Percentiles rank a stretch among this genome's conserved stretches.
phyloP scores from a whole-genome alignment of 2,888 invertebrate species.

The Agrochola macilenta region DNA sequence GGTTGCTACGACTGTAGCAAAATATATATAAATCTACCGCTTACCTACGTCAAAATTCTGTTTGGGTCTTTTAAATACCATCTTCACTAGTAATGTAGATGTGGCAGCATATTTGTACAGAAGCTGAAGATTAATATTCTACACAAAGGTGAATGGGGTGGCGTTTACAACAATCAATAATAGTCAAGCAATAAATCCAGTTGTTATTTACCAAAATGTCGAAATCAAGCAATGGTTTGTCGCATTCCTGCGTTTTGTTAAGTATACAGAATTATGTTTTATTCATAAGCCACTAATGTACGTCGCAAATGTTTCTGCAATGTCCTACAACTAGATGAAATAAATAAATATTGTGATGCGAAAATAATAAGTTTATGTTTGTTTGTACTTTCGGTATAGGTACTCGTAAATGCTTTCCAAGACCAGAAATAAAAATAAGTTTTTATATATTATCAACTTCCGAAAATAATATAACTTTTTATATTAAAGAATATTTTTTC shows the following conservation, averaged over 20 bases:
- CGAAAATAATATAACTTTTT: not conserved
- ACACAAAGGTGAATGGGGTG: slow-evolving; percentile 23
- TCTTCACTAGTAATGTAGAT: not conserved
- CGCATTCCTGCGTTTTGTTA: slow-evolving; percentile 65
- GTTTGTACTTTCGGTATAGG: not conserved
- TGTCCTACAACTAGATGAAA: slow-evolving; percentile 65
- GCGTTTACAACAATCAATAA: slow-evolving; percentile 30
- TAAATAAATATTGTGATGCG: slow-evolving; percentile 60
- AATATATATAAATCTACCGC: not conserved
- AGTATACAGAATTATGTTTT: slow-evolving; percentile 73
- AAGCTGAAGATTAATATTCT: slow-evolving; percentile 23
- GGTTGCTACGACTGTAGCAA: not conserved
- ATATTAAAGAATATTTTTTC: not conserved
- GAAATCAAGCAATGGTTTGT: slow-evolving; percentile 54
- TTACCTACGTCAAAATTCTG: not conserved
- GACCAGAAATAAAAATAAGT: no score
- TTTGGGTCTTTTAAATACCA: slow-evolving; percentile 9
- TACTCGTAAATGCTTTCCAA: not conserved
- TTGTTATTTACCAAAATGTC: slow-evolving; percentile 59
- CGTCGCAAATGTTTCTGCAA: slow-evolving; percentile 71
- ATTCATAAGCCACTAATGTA: slow-evolving; percentile 76
- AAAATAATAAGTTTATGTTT: slow-evolving; percentile 45
- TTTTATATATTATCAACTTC: not conserved
- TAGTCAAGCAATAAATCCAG: slow-evolving; percentile 26
- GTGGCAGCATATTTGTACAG: slow-evolving; percentile 13